These are phyloP conservation scores for Drosophila neotestacea DNA, from an alignment of 2,888 invertebrate species.

Conservation along the genomic window DNA sequence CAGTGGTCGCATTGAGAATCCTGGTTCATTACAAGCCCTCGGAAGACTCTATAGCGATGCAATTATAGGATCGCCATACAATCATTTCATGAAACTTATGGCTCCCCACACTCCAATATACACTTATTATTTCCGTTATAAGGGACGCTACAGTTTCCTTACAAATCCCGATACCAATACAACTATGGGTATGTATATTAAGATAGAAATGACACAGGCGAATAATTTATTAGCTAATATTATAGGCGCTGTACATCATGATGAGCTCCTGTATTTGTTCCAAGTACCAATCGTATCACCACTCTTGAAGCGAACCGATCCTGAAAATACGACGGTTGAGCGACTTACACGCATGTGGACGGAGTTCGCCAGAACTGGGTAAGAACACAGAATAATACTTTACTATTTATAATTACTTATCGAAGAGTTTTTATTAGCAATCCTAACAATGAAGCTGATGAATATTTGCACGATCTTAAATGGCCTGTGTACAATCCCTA, in stretches of 20 bases:
- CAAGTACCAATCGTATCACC: constrained; percentile 78
- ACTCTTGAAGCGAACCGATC: constrained; percentile 80
- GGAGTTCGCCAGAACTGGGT: constrained; percentile 84
- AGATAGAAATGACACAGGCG: background rate
- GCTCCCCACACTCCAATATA: constrained; percentile 87
- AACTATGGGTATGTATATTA: constrained; percentile 84
- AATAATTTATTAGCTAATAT: background rate
- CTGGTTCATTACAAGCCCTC: constrained; percentile 62
- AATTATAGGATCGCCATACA: constrained; percentile 87
- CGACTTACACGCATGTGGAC: constrained; percentile 85
- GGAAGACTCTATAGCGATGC: constrained; percentile 87
- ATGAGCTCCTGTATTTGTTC: constrained; percentile 86
- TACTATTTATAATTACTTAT: background rate
- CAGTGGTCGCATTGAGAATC: constrained; percentile 49
- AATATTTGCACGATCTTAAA: constrained; percentile 64
- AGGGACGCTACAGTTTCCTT: constrained; percentile 87
- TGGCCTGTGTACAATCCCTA: constrained; percentile 74
- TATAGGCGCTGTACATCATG: constrained; percentile 85
- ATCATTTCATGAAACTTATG: constrained; percentile 87
- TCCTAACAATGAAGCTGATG: constrained; percentile 80
- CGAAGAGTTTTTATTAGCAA: constrained; percentile 61
- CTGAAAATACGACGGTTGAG: constrained; percentile 85
- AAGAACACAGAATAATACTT: no score
- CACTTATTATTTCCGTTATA: constrained; percentile 88
- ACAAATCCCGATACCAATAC: constrained; percentile 84